These are phyloP conservation scores for Diogma glabrata DNA, from an alignment of 2,888 invertebrate genomes.

Conservation along the genomic window DNA sequence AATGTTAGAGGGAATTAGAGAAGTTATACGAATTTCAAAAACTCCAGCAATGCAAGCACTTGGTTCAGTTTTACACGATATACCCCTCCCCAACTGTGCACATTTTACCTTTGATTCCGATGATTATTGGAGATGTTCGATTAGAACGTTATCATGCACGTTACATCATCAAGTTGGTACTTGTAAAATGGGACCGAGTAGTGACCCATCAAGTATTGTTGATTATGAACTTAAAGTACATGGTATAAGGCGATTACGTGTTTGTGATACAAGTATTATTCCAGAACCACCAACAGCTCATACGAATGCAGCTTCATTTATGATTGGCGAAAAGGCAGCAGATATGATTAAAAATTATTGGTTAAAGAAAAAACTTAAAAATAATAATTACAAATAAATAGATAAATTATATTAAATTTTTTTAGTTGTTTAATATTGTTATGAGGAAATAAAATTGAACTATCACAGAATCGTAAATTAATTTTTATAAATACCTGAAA, in stretches of 20 bases:
- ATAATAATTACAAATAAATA: too few relatives aligned
- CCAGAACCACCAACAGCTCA: slow-evolving; percentile 49
- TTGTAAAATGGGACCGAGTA: slow-evolving; percentile 37
- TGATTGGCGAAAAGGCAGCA: slow-evolving; percentile 43
- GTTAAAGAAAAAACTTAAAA: too few relatives aligned
- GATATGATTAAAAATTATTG: slow-evolving; percentile 45
- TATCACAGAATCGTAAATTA: too few relatives aligned
- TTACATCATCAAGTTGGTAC: slow-evolving; percentile 39
- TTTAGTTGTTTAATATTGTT: too few relatives aligned
- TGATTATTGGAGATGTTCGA: slow-evolving; percentile 55
- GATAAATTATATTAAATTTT: too few relatives aligned
- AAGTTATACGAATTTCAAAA: slow-evolving; percentile 43
- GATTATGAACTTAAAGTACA: slow-evolving; percentile 46
- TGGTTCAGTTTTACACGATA: slow-evolving; percentile 41
- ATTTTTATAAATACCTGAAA: too few relatives aligned
- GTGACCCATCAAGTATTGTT: slow-evolving; percentile 37
- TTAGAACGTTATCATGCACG: slow-evolving; percentile 44
- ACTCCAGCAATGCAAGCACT: slow-evolving; percentile 47
- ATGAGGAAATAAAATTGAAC: too few relatives aligned
- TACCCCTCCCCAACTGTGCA: slow-evolving; percentile 41
- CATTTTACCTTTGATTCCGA: slow-evolving; percentile 41
- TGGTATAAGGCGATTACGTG: slow-evolving; percentile 45
- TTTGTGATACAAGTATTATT: slow-evolving; percentile 53
- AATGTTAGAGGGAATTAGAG: slow-evolving; percentile 48
- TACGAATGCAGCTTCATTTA: slow-evolving; percentile 45